Evolutionary conservation across 1,140 invertebrate species (phyloP).

Genomic region (Temnothorax longispinosus): DNA sequence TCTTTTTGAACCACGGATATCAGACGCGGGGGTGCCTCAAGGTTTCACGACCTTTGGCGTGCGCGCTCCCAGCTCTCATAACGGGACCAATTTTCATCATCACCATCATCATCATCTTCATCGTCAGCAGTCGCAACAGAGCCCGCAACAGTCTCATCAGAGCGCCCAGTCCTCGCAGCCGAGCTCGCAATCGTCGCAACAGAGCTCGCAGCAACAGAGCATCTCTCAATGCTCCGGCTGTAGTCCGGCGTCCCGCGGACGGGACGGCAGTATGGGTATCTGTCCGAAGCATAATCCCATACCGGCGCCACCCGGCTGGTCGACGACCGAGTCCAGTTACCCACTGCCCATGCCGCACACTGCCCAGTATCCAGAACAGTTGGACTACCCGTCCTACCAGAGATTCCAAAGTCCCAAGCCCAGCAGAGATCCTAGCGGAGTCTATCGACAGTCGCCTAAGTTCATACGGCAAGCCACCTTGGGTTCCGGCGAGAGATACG

Average conservation of each 20-base stretch:
- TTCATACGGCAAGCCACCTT: conserved; percentile 85
- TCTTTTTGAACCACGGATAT: conserved; percentile 87
- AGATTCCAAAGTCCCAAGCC: conserved; percentile 79
- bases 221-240: conserved; percentile 76
- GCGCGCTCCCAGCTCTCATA: conserved; percentile 72
- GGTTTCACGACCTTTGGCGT: conserved; percentile 82
- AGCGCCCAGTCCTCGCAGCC: conserved; percentile 66
- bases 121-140: conserved; percentile 66
- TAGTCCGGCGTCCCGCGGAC: conserved; percentile 70
- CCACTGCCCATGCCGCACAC: conserved; percentile 59
- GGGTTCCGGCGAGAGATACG: conserved; percentile 86
- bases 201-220: conserved; percentile 51
- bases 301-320: conserved; percentile 83
- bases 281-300: conserved; percentile 81
- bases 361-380: conserved; percentile 65
- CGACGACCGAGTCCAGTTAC: conserved; percentile 69
- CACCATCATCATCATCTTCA: conserved; percentile 69
- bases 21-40: conserved; percentile 61
- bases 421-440: conserved; percentile 56
- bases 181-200: conserved; percentile 49
- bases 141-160: conserved; percentile 67
- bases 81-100: conserved; percentile 73
- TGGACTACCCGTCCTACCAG: conserved; percentile 77
- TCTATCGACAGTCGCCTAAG: conserved; percentile 63
- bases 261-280: conserved; percentile 66